phyloP scores from a whole-genome alignment of 2,888 invertebrate species.

The Adelphocoris suturalis region DNA sequence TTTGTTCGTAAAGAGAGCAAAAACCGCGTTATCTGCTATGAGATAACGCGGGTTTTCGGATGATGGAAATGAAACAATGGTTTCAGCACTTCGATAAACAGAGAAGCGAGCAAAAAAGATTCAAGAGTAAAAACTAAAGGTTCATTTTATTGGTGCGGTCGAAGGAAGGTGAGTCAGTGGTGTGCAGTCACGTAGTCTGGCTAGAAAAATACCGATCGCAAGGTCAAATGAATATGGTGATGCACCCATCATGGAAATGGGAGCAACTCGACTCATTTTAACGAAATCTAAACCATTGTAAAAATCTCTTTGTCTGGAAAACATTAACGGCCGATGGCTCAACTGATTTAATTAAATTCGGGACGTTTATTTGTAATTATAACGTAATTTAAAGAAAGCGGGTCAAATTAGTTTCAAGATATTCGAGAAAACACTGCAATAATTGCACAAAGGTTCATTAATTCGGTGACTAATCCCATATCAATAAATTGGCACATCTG shows the following conservation, averaged over 20 bases:
- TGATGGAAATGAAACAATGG: background rate
- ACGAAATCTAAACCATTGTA: no score
- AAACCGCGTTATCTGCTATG: background rate
- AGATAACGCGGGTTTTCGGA: background rate
- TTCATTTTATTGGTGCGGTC: background rate
- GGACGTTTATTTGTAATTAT: no score
- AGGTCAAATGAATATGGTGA: background rate
- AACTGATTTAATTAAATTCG: no score
- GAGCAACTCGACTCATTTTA: no score
- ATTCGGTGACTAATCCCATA: no score
- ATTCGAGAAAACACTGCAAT: no score
- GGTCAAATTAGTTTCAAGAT: no score
- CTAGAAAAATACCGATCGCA: background rate
- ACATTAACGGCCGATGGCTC: no score
- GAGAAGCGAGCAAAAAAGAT: background rate
- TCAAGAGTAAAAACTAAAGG: constrained; percentile 20
- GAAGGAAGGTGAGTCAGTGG: background rate
- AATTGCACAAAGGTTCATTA: no score
- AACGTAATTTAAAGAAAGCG: no score
- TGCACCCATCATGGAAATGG: background rate
- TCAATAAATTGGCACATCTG: no score
- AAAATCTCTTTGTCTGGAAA: no score
- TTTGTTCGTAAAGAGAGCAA: background rate
- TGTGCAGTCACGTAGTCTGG: constrained; percentile 28
- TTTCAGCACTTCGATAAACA: background rate